Percentiles rank a stretch among this genome's conserved stretches.
phyloP scores from a whole-genome alignment of 2,113 vertebrate species.

The Raja brachyura region DNA sequence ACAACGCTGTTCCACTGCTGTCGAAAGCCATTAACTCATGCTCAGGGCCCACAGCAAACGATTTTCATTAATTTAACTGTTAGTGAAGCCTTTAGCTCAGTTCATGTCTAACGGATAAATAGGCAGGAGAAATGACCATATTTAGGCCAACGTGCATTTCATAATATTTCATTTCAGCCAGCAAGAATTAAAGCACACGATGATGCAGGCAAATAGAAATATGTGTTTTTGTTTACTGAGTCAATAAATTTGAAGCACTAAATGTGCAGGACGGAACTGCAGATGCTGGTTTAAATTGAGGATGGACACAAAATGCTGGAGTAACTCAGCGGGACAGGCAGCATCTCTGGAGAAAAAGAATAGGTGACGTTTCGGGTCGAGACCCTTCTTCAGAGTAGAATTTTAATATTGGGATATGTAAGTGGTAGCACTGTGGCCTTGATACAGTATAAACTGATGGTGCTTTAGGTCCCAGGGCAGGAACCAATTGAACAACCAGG shows the following conservation, averaged over 20 bases:
- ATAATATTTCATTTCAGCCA: not conserved
- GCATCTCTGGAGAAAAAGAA: too few relatives aligned
- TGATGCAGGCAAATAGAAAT: not conserved
- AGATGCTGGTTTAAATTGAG: too few relatives aligned
- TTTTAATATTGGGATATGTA: too few relatives aligned
- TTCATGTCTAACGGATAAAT: not conserved
- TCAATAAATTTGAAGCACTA: not conserved
- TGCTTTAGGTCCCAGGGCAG: too few relatives aligned
- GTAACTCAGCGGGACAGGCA: too few relatives aligned
- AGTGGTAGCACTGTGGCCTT: too few relatives aligned
- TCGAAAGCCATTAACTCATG: not conserved
- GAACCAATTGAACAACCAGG: too few relatives aligned
- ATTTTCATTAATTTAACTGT: not conserved
- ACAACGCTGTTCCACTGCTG: not conserved
- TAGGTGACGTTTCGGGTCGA: too few relatives aligned
- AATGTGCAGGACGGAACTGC: too few relatives aligned
- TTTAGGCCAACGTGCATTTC: not conserved
- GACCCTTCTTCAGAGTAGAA: too few relatives aligned
- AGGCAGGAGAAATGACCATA: not conserved
- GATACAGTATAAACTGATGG: too few relatives aligned
- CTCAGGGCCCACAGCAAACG: not conserved
- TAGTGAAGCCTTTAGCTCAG: not conserved
- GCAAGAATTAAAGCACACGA: not conserved
- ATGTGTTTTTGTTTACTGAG: not conserved
- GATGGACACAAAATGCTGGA: too few relatives aligned